A percentile compares a stretch with the other conserved stretches of the same genome.
phyloP scores from a whole-genome alignment of 2,888 invertebrate species.

The Coleophora flavipennella region DNA sequence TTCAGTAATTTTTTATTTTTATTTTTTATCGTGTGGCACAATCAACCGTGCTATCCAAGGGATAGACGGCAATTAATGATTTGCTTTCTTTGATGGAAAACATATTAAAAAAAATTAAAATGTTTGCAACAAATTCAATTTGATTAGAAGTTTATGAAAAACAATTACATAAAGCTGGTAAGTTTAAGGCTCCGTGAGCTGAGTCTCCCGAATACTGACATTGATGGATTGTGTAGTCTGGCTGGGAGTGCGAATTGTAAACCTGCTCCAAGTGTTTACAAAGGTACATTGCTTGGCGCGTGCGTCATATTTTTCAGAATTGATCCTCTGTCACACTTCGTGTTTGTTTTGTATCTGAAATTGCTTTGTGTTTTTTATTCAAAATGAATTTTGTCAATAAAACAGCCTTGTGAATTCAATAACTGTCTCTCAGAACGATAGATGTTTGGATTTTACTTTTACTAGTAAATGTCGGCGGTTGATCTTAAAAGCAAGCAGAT shows the following conservation, averaged over 20 bases:
- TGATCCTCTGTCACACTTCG: slow-evolving; percentile 18
- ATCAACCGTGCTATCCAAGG: too few species aligned
- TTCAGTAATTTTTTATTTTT: too few species aligned
- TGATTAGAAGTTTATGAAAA: slow-evolving; percentile 20
- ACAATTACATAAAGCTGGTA: slow-evolving; percentile 34
- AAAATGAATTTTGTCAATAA: too few species aligned
- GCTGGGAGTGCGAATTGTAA: slow-evolving; percentile 39
- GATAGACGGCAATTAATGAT: too few species aligned
- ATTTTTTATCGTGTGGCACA: too few species aligned
- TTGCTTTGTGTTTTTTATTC: slow-evolving; percentile 15
- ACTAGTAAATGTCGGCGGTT: too few species aligned
- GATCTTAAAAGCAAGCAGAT: too few species aligned
- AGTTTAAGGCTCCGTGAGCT: slow-evolving; percentile 25
- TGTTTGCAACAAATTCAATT: slow-evolving; percentile 17
- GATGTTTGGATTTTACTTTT: slow-evolving; percentile 15
- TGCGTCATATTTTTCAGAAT: slow-evolving; percentile 28
- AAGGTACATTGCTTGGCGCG: slow-evolving; percentile 17
- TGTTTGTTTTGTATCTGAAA: slow-evolving; percentile 3
- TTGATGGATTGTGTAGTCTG: slow-evolving; percentile 37
- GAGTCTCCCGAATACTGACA: slow-evolving; percentile 27
- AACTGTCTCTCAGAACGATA: slow-evolving; percentile 4
- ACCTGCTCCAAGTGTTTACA: slow-evolving; percentile 45
- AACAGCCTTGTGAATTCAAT: slow-evolving; percentile 4
- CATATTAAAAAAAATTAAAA: neutral
- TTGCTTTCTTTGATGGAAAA: too few species aligned